phyloP scores from a whole-genome alignment of 2,797 vertebrate genomes.

The Spheniscus humboldti region DNA sequence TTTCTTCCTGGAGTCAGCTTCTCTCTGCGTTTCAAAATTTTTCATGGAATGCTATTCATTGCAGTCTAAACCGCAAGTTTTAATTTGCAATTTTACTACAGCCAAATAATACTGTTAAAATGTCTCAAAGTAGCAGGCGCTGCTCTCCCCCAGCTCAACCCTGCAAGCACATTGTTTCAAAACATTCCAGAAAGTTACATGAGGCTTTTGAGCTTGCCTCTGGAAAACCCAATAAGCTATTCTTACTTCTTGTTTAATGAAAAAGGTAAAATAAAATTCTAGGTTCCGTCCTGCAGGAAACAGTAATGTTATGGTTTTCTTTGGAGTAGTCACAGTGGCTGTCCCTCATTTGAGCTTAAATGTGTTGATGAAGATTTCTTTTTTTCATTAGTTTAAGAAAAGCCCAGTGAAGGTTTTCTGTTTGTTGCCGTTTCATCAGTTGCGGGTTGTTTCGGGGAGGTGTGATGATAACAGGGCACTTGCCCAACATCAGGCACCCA shows the following conservation, averaged over 20 bases:
- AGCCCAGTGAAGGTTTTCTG: not conserved
- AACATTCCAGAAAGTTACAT: slow-evolving; percentile 18
- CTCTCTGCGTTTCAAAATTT: not conserved
- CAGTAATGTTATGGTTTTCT: not conserved
- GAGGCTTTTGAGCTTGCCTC: not conserved
- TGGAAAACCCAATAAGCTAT: not conserved
- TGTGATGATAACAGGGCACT: too few relatives aligned
- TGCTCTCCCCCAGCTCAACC: not conserved
- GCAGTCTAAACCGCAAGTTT: slow-evolving; percentile 43
- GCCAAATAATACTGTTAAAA: slow-evolving; percentile 30
- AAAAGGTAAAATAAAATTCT: not conserved
- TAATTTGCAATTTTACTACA: slow-evolving; percentile 52
- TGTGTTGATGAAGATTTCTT: not conserved
- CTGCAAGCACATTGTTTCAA: not conserved
- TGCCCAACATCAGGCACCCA: too few relatives aligned
- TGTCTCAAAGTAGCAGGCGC: not conserved
- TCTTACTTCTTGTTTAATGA: not conserved
- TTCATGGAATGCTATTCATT: not conserved
- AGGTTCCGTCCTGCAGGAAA: not conserved
- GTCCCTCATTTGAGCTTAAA: not conserved
- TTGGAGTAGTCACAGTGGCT: not conserved
- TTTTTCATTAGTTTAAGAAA: not conserved
- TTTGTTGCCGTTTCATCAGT: too few relatives aligned
- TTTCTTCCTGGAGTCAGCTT: slow-evolving; percentile 13
- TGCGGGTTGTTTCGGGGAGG: too few relatives aligned